phyloP scores from a whole-genome alignment of 2,888 invertebrate genomes.

The Nudaria mundana region DNA sequence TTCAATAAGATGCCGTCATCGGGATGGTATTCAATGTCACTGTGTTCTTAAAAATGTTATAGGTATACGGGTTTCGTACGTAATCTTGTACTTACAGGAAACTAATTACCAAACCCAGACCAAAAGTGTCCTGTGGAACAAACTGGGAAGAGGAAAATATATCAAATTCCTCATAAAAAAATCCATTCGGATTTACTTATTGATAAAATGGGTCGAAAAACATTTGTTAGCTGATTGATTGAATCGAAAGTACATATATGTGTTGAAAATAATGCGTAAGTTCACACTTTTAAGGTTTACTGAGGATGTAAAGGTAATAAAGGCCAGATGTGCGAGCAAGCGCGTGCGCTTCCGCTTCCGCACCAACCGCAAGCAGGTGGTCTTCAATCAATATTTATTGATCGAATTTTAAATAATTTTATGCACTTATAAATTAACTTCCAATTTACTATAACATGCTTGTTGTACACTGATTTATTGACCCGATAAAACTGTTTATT shows the following conservation, averaged over 20 bases:
- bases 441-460: conserved; percentile 14
- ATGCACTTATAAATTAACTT: conserved; percentile 18
- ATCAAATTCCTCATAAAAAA: no score
- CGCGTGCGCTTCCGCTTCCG: conserved; percentile 72
- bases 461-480: conserved; percentile 23
- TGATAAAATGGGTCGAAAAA: no score
- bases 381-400: conserved; percentile 35
- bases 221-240: no score
- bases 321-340: conserved; percentile 57
- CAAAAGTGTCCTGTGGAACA: no score
- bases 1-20: not conserved
- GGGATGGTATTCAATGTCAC: not conserved
- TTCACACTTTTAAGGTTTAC: conserved; percentile 70
- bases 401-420: conserved; percentile 16
- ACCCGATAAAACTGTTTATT: conserved; percentile 20
- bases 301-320: conserved; percentile 62
- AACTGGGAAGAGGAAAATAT: no score
- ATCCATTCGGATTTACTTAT: no score
- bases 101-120: no score
- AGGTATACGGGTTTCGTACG: not conserved
- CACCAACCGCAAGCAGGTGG: conserved; percentile 40
- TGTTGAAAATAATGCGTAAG: conserved; percentile 29
- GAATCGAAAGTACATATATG: conserved; percentile 4
- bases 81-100: no score
- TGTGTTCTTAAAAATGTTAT: not conserved